These are phyloP conservation scores for Cyanistes caeruleus DNA, from an alignment of 2,113 vertebrate species.

Conservation along the genomic window DNA sequence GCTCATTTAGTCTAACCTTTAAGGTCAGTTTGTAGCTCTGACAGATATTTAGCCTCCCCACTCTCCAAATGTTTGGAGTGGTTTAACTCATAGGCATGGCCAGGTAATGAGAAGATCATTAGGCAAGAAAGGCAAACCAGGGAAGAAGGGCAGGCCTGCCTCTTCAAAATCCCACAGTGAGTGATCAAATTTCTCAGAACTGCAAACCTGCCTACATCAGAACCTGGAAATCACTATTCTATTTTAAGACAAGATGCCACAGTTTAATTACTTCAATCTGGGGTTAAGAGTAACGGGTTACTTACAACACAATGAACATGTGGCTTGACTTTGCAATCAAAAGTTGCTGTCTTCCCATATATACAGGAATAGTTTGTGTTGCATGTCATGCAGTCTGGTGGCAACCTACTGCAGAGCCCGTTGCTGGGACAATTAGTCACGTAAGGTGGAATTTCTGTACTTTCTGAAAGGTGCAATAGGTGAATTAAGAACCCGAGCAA, in stretches of 20 bases:
- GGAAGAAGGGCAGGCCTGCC: not conserved
- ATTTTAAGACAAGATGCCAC: not conserved
- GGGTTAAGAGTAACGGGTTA: constrained; percentile 28
- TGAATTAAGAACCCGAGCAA: accelerated
- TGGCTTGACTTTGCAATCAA: constrained; percentile 83
- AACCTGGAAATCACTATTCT: not conserved
- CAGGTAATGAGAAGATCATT: not conserved
- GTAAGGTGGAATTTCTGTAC: constrained; percentile 70
- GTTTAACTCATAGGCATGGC: not conserved
- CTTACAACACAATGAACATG: constrained; percentile 90
- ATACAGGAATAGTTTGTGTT: constrained; percentile 86
- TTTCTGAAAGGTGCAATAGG: constrained; percentile 51
- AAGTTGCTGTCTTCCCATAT: constrained; percentile 83
- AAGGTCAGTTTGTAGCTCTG: not conserved
- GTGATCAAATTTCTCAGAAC: not conserved
- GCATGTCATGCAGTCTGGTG: constrained; percentile 87
- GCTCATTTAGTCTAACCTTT: not conserved
- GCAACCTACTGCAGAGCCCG: constrained; percentile 84
- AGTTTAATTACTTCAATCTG: not conserved
- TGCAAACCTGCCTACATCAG: not conserved
- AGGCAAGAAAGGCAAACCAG: not conserved
- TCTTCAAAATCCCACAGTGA: not conserved
- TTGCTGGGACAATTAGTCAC: constrained; percentile 88
- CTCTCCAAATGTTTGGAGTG: not conserved
- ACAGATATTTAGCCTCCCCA: not conserved